Evolutionary conservation across 2,888 invertebrate genomes (phyloP).

Genomic region (Pseudoips prasinana): DNA sequence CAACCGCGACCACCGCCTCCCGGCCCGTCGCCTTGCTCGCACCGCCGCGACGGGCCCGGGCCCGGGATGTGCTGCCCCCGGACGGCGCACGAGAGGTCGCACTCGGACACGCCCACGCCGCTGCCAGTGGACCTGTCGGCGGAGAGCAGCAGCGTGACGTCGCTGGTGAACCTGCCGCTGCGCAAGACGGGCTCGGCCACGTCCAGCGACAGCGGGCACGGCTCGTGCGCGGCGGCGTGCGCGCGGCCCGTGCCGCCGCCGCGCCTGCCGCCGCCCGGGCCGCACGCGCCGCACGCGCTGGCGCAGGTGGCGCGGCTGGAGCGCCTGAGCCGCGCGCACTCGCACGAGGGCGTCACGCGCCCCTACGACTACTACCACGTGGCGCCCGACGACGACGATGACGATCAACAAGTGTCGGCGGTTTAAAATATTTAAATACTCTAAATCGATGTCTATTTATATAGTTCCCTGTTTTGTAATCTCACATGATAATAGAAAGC

Average conservation of each 20-base stretch:
- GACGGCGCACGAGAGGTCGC: constrained; percentile 92
- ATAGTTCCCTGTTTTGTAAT: constrained; percentile 74
- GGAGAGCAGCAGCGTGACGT: constrained; percentile 97
- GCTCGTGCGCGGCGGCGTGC: constrained; percentile 83
- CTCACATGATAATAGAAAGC: constrained; percentile 78
- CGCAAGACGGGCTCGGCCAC: constrained; percentile 95
- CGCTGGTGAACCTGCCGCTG: constrained; percentile 93
- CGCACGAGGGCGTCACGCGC: constrained; percentile 92
- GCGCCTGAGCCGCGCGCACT: constrained; percentile 91
- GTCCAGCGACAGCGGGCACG: constrained; percentile 95
- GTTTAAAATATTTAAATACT: constrained; percentile 68
- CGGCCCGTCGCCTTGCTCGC: constrained; percentile 85
- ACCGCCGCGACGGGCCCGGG: constrained; percentile 83
- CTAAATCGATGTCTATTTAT: constrained; percentile 69
- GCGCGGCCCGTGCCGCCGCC: constrained; percentile 86
- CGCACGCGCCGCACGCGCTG: constrained; percentile 91
- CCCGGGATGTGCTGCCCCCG: constrained; percentile 69
- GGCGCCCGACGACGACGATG: constrained; percentile 75
- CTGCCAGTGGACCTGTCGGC: constrained; percentile 94
- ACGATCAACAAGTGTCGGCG: constrained; percentile 79
- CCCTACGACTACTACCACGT: constrained; percentile 86
- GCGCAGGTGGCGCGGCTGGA: constrained; percentile 93
- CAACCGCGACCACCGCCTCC: constrained; percentile 88
- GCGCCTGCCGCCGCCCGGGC: constrained; percentile 84
- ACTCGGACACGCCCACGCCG: constrained; percentile 93